phyloP scores from a whole-genome alignment of 2,113 vertebrate species.

The Cyprinodon tularosa region DNA sequence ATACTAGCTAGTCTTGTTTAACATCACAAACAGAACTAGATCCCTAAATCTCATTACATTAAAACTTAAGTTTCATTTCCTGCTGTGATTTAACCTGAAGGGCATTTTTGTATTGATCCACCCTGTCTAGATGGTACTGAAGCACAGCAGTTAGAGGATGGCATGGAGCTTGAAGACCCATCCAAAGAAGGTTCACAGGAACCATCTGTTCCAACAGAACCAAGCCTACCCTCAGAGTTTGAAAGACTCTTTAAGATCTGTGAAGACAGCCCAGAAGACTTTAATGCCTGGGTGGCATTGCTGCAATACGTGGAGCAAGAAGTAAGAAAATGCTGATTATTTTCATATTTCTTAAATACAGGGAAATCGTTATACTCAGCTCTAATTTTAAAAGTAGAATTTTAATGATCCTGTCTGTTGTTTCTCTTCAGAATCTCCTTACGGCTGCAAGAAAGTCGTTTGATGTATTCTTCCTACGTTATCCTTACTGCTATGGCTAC shows the following conservation, averaged over 20 bases:
- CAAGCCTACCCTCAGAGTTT: slow-evolving; percentile 87
- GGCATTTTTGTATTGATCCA: too few relatives aligned
- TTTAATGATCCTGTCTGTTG: not conserved
- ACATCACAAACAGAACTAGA: too few relatives aligned
- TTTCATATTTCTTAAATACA: not conserved
- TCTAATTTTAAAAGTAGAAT: not conserved
- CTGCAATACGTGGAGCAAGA: slow-evolving; percentile 98
- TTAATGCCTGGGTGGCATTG: slow-evolving; percentile 96
- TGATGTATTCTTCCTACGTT: slow-evolving; percentile 93
- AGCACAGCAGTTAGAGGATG: slow-evolving; percentile 68
- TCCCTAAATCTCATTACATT: not conserved
- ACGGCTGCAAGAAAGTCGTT: slow-evolving; percentile 89
- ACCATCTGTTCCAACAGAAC: slow-evolving; percentile 56
- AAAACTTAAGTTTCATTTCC: not conserved
- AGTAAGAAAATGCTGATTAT: slow-evolving; percentile 76
- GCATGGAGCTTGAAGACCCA: slow-evolving; percentile 82
- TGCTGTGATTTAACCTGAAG: not conserved
- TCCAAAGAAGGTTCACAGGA: slow-evolving; percentile 81
- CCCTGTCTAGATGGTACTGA: slow-evolving; percentile 31
- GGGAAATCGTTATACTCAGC: not conserved
- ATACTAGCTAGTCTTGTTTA: not conserved
- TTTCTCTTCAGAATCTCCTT: slow-evolving; percentile 85
- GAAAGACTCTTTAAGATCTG: slow-evolving; percentile 93
- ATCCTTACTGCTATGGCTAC: slow-evolving; percentile 98
- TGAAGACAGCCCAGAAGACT: slow-evolving; percentile 95